phyloP scores from a whole-genome alignment of 2,113 vertebrate species.

The Grallaria varia region DNA sequence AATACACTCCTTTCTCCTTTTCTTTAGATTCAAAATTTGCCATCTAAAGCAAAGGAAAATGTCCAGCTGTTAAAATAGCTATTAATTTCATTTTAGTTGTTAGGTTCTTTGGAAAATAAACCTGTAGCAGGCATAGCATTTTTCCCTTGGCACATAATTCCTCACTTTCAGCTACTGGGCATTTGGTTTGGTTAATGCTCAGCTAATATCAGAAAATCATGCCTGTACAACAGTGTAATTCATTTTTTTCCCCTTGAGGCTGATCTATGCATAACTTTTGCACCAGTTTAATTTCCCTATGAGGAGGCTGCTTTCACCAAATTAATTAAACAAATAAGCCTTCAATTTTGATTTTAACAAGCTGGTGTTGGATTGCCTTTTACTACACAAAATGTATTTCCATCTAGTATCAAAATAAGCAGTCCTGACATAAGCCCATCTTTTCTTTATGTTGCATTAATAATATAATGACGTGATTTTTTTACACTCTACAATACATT shows the following conservation, averaged over 20 bases:
- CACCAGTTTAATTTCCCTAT: neutral
- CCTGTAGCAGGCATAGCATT: neutral
- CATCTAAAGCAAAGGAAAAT: neutral
- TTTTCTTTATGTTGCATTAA: neutral
- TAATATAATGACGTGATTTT: accelerated
- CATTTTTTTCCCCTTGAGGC: neutral
- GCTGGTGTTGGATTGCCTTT: neutral
- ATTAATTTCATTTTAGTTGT: neutral
- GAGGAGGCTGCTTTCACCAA: neutral
- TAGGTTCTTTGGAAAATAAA: neutral
- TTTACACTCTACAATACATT: neutral
- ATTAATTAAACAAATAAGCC: neutral
- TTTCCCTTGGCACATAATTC: neutral
- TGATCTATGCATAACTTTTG: neutral
- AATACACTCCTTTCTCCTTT: neutral
- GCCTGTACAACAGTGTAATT: neutral
- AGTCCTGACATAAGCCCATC: neutral
- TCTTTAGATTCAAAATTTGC: neutral
- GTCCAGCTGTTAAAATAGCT: neutral
- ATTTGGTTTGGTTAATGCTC: neutral
- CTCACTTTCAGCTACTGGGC: neutral
- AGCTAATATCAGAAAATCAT: neutral
- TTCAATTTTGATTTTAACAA: neutral
- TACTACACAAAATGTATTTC: neutral
- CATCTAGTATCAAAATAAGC: neutral